phyloP scores from a whole-genome alignment of 2,888 invertebrate genomes.

The Drosophila ezoana region DNA sequence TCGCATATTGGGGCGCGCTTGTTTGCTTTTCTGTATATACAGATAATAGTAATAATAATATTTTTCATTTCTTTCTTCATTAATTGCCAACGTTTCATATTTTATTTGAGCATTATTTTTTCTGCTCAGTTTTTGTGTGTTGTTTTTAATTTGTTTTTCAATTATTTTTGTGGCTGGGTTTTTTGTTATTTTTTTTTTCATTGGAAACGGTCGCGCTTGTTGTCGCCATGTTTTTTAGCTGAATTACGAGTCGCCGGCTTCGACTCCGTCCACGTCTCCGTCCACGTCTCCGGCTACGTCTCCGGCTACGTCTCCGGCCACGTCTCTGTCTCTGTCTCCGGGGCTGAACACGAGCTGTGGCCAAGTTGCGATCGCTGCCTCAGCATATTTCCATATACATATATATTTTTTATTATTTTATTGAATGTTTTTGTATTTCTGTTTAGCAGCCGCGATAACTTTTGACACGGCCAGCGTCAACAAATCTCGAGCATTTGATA shows the following conservation, averaged over 20 bases:
- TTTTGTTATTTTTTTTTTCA: constrained; percentile 59
- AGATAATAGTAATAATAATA: constrained; percentile 47
- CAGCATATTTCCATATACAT: constrained; percentile 31
- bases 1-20: constrained; percentile 31
- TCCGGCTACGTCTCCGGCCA: neutral
- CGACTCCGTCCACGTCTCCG: constrained; percentile 1
- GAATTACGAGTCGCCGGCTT: constrained; percentile 43
- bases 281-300: constrained; percentile 4
- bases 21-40: constrained; percentile 34
- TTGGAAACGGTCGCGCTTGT: constrained; percentile 75
- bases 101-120: constrained; percentile 63
- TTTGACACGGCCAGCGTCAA: constrained; percentile 60
- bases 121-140: constrained; percentile 29
- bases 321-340: constrained; percentile 1
- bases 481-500: constrained; percentile 35
- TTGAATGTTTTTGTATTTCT: constrained; percentile 31
- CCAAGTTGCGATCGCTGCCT: constrained; percentile 32
- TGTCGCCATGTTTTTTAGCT: constrained; percentile 77
- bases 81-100: constrained; percentile 81
- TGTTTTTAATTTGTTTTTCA: constrained; percentile 79
- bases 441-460: constrained; percentile 53
- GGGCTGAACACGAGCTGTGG: constrained; percentile 39
- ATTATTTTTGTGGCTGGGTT: constrained; percentile 72
- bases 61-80: constrained; percentile 46
- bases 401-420: constrained; percentile 11